Base-by-base conservation (phyloP, 2,113 vertebrate genomes). In the Ploceus nigricollis region DNA sequence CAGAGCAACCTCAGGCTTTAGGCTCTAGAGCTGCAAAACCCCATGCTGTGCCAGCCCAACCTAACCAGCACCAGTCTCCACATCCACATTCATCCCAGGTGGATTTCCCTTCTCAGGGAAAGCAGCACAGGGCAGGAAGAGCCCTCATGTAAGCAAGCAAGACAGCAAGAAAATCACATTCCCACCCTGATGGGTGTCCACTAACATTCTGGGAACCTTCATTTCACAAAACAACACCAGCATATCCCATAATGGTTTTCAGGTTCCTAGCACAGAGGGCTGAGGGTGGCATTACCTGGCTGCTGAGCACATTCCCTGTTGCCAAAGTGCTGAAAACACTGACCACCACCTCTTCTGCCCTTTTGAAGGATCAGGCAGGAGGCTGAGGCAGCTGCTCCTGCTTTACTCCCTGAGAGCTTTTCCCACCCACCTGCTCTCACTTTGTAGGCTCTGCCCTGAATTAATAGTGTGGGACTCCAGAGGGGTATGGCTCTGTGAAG, bases 311-410 rank as follows among this genome's bases (percentile, higher is more conserved):
- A 45, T 10, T 30, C 16, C 11, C 27, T 72, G 8, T 33, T 56
- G 9, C 25, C 1, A 35, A 13, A 48, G 4, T 0, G 0, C 39
- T 57, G 1, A 1, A 1, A 19, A 6, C 21, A 50, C 14, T 27
- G 0, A 25, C 21, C 18, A 10, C 10, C 7, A 17, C 9, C 6
- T 22, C 25, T 27, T 25, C 28, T 78, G 28, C 58, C 58, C 39
- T 87, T 93, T 91, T 84, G 18, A 91, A 91, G 22, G 63, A 27
- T 78, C 3, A 7, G 45, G 71, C 51, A 82, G 56, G 35, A 66
- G 2, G 44, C 20, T 70, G 2, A 7, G n/a, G 63, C 73, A 89
- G 69, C 84, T 95, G 87, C 33, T 93, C 14, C 87, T 58, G 11
- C 12, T 95, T 80, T 94, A 30, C 33, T 66, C 47, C 56, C 23